Evolutionary conservation across 2,113 vertebrate genomes (phyloP), one percentile per base, ranked within the genome.

Genomic region (Peromyscus maniculatus): DNA sequence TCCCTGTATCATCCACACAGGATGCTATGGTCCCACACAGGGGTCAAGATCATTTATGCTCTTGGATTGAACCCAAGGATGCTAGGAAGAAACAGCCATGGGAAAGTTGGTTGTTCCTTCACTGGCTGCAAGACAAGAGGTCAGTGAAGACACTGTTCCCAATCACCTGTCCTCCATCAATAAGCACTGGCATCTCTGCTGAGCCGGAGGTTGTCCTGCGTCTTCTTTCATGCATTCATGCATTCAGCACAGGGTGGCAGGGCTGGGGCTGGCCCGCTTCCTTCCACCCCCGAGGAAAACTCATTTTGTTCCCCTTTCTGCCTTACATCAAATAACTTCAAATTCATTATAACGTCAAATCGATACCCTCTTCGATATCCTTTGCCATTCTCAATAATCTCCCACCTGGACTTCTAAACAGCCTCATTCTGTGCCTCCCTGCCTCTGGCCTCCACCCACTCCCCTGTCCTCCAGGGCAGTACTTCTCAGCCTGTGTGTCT

Each of bases 321-420:
- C 64, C 74, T 84, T 77, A 77, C 62, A 66, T 22, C 55, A 75
- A 92, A 67, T 59, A 75, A 86, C 86, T 55, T 84, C 91, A 92
- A 82, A 74, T 77, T 43, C 55, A 82, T 6, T 24, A 16, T 55
- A 33, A 90, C 90, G 49, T 77, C 39, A 72, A 55, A 55, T 8
- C 16, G 1, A 39, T 10, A 72, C 49, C 69, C 67, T 91, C 88
- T 88, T 46, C 9, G 26, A 13, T 31, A 55, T 15, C 49, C 82
- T 88, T 90, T 69, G 2, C n/a, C 3, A 59, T 79, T 79, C 66
- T n/a, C 55, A 62, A 74, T 46, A 52, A 39, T 46, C 64, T 77
- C 82, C 93, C 49, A 17, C 12, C 46, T 4, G 36, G 69, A 28
- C n/a, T 95, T 89, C 59, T 43, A 64, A 39, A 75, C 1, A 71